Conservation (phyloP, 2,888 invertebrate genomes). For the Ectobius pallidus region DNA sequence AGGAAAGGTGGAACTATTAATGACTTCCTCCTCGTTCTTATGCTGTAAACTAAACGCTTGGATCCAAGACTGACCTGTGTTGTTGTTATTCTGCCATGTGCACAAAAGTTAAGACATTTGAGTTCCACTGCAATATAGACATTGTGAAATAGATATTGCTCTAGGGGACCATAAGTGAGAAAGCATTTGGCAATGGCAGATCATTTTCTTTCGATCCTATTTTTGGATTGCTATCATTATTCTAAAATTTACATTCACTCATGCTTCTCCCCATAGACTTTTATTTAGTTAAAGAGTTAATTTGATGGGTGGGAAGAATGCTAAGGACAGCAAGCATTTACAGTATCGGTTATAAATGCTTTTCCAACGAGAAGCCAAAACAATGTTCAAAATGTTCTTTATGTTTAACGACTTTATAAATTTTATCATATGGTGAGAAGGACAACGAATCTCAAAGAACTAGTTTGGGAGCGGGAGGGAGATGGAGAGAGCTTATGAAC, state of each 20-base stretch:
- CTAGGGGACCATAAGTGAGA: constrained; percentile 28
- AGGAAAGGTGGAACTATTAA: constrained; percentile 45
- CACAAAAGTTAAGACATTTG: neutral
- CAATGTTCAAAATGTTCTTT: constrained; percentile 27
- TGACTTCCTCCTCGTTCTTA: neutral
- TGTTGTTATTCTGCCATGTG: neutral
- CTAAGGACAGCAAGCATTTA: neutral
- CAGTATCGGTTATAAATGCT: constrained; percentile 7
- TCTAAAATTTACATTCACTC: constrained; percentile 2
- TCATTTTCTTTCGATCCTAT: neutral
- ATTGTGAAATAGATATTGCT: constrained; percentile 1
- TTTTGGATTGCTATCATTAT: constrained; percentile 1
- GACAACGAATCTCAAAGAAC: constrained; percentile 24
- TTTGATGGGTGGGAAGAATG: neutral
- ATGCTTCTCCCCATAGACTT: neutral
- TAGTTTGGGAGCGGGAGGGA: constrained; percentile 21
- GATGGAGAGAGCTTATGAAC: neutral
- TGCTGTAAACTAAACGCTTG: constrained; percentile 1
- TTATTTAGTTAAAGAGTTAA: no score
- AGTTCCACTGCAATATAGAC: neutral
- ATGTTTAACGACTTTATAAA: constrained; percentile 10
- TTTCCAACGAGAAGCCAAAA: neutral
- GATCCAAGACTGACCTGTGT: neutral
- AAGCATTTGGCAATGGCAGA: constrained; percentile 2
- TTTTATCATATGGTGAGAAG: constrained; percentile 20